Conservation (phyloP, 2,797 vertebrate genomes). For the Malacoraja senta region DNA sequence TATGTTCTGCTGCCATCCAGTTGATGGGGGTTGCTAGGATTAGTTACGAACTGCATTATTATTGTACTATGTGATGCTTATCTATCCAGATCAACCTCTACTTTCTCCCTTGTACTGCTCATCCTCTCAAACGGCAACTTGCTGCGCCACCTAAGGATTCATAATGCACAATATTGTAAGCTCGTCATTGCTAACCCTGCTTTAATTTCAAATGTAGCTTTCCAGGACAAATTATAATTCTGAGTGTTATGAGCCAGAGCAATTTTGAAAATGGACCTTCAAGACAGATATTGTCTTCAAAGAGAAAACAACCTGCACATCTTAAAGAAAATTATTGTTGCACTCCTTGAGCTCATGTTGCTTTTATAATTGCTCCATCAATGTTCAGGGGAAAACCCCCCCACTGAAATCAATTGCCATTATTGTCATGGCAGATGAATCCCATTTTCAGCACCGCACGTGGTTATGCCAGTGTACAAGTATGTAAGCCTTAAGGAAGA, state of each 20-base stretch:
- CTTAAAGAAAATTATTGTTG: background rate
- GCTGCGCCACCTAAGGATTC: background rate
- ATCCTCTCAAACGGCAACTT: background rate
- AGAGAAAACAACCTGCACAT: background rate
- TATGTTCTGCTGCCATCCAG: background rate
- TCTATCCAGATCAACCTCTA: background rate
- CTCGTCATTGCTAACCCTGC: background rate
- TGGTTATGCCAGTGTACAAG: background rate
- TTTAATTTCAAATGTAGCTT: background rate
- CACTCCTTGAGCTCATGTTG: background rate
- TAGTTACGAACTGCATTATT: background rate
- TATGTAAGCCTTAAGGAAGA: background rate
- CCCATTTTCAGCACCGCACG: background rate
- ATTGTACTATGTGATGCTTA: background rate
- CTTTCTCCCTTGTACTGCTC: background rate
- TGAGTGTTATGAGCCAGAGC: background rate
- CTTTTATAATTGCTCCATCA: background rate
- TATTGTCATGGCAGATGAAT: background rate
- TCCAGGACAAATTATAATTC: background rate
- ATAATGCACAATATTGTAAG: background rate
- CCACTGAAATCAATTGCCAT: background rate
- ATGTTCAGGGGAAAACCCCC: background rate
- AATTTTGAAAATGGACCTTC: background rate
- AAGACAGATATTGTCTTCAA: background rate
- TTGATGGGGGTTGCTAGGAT: background rate